Evolutionary conservation across 2,797 vertebrate genomes (phyloP).

Genomic region (Leptatherina wallacei): DNA sequence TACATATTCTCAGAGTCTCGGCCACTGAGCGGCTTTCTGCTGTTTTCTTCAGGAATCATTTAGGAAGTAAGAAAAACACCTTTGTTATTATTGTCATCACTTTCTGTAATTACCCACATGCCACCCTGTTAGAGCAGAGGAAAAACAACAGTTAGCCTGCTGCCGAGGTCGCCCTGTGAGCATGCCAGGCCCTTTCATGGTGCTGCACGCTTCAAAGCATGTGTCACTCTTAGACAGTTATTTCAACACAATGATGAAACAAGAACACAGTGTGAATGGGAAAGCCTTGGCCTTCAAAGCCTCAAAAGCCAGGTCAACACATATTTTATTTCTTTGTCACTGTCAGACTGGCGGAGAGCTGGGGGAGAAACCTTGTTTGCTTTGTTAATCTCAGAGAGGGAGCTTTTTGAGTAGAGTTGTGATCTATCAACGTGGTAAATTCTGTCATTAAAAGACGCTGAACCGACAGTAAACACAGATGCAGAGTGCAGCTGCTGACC

Average conservation of each 20-base stretch:
- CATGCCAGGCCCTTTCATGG: conserved; percentile 49
- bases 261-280: conserved; percentile 59
- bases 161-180: conserved; percentile 63
- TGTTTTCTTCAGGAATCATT: conserved; percentile 76
- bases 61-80: conserved; percentile 80
- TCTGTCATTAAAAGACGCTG: conserved; percentile 42
- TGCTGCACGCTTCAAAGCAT: conserved; percentile 70
- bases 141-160: conserved; percentile 76
- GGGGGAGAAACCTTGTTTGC: conserved; percentile 39
- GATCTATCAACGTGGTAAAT: conserved; percentile 40
- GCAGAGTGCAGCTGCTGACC: conserved; percentile 38
- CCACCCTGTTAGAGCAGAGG: conserved; percentile 63
- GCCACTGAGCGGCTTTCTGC: conserved; percentile 44
- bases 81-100: conserved; percentile 82
- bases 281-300: conserved; percentile 68
- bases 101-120: conserved; percentile 74
- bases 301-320: conserved; percentile 50
- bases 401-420: conserved; percentile 48
- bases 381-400: conserved; percentile 54
- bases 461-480: conserved; percentile 33
- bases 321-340: conserved; percentile 67
- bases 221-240: conserved; percentile 68
- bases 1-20: conserved; percentile 51
- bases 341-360: conserved; percentile 35
- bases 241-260: conserved; percentile 76